Percentiles rank a stretch among this genome's conserved stretches.
Conservation (phyloP, 2,797 vertebrate genomes). For the Poeciliopsis infans region DNA sequence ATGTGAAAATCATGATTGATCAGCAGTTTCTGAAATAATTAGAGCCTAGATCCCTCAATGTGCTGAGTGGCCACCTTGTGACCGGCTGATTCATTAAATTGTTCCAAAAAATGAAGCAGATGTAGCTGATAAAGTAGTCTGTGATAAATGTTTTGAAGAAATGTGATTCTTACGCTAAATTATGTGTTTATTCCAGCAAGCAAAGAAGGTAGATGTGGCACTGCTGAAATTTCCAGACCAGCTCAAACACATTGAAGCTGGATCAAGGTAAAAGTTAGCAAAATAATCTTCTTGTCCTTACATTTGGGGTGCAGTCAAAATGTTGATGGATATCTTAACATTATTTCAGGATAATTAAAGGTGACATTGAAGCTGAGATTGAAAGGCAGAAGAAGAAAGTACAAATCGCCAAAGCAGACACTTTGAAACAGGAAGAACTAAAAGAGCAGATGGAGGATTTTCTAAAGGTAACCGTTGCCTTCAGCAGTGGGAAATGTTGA, state of each 20-base stretch:
- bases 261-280: constrained; percentile 72
- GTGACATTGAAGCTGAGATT: constrained; percentile 81
- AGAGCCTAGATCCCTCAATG: neutral
- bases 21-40: neutral
- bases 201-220: constrained; percentile 75
- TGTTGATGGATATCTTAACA: neutral
- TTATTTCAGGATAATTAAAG: constrained; percentile 76
- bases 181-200: constrained; percentile 77
- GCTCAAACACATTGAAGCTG: constrained; percentile 78
- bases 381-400: constrained; percentile 73
- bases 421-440: constrained; percentile 75
- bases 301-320: neutral
- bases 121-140: neutral
- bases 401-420: constrained; percentile 55
- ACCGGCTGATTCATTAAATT: neutral
- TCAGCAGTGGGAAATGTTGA: accelerated
- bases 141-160: neutral
- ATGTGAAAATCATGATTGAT: neutral
- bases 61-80: neutral
- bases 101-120: neutral
- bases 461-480: constrained; percentile 65
- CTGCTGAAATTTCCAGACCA: constrained; percentile 81
- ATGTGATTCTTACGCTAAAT: constrained; percentile 1
- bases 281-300: neutral
- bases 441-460: constrained; percentile 80